Evolutionary conservation across 2,888 invertebrate genomes (phyloP).

Genomic region (Conops quadrifasciatus): DNA sequence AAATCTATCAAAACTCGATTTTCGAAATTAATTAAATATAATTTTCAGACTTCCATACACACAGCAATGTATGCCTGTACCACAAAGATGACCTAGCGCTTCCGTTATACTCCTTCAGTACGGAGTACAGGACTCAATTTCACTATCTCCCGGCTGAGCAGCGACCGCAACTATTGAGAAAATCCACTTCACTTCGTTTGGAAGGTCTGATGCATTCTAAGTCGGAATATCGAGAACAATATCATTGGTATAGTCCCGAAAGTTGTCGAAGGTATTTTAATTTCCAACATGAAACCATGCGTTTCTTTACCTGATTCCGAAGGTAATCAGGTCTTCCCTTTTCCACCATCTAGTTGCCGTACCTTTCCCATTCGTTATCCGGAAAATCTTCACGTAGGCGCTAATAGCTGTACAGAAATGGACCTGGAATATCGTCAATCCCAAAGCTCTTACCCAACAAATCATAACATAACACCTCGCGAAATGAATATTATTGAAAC

Average conservation of each 20-base stretch:
- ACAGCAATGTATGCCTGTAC: slow-evolving; percentile 57
- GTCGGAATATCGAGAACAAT: slow-evolving; percentile 62
- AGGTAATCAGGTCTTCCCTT: slow-evolving; percentile 8
- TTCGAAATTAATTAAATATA: not conserved
- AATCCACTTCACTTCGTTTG: slow-evolving; percentile 60
- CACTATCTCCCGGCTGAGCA: slow-evolving; percentile 43
- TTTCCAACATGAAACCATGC: not conserved
- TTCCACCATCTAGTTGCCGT: slow-evolving; percentile 52
- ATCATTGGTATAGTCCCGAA: slow-evolving; percentile 60
- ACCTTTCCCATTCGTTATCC: slow-evolving; percentile 56
- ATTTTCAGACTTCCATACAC: slow-evolving; percentile 52
- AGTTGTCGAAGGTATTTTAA: slow-evolving; percentile 55
- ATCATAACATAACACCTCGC: slow-evolving; percentile 59
- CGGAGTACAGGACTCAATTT: slow-evolving; percentile 55
- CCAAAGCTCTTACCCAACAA: slow-evolving; percentile 58
- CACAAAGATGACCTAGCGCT: slow-evolving; percentile 55
- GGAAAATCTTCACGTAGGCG: slow-evolving; percentile 55
- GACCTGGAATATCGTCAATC: slow-evolving; percentile 56
- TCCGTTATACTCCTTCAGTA: slow-evolving; percentile 55
- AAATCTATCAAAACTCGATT: too few relatives aligned
- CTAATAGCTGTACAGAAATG: slow-evolving; percentile 50
- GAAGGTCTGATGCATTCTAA: slow-evolving; percentile 61
- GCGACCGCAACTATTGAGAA: slow-evolving; percentile 52
- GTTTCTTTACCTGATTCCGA: not conserved
- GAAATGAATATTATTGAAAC: slow-evolving; percentile 55